Percentiles rank a stretch among this genome's conserved stretches.
Conservation (phyloP, 2,113 vertebrate genomes). For the Elachura formosa region DNA sequence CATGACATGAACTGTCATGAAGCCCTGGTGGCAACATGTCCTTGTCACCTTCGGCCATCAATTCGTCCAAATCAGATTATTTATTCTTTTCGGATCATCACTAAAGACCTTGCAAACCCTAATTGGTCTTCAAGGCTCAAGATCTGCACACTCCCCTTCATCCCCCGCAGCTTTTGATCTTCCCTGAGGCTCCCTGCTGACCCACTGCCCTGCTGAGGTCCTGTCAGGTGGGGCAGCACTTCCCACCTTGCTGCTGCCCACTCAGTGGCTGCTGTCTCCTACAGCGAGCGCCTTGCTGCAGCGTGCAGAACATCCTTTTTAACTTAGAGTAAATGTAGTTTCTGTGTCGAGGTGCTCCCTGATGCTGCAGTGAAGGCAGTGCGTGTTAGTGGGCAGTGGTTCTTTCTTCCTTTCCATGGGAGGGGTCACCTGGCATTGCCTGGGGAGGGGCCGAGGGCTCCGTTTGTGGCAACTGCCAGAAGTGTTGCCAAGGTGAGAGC, state of each 20-base stretch:
- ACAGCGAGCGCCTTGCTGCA: fast-evolving
- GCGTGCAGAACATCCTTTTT: neutral
- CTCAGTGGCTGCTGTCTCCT: neutral
- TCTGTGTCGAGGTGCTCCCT: neutral
- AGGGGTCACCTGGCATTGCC: neutral
- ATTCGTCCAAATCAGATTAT: neutral
- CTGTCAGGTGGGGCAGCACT: neutral
- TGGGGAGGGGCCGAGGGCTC: neutral
- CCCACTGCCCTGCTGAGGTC: neutral
- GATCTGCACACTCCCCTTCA: fast-evolving
- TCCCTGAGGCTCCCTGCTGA: neutral
- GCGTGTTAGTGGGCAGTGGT: fast-evolving
- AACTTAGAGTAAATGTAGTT: conserved; percentile 56
- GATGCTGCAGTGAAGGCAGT: neutral
- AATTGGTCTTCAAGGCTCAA: neutral
- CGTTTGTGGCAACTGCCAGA: neutral
- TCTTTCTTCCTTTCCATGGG: neutral
- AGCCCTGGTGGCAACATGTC: neutral
- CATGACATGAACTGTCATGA: neutral
- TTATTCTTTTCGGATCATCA: neutral
- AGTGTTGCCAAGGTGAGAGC: neutral
- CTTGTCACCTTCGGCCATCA: neutral
- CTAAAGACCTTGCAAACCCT: neutral
- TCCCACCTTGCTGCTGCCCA: neutral
- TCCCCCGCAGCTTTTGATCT: fast-evolving